Percentiles rank a stretch among this genome's conserved stretches.
Conservation (phyloP, 2,113 vertebrate genomes). For the Neotoma lepida region DNA sequence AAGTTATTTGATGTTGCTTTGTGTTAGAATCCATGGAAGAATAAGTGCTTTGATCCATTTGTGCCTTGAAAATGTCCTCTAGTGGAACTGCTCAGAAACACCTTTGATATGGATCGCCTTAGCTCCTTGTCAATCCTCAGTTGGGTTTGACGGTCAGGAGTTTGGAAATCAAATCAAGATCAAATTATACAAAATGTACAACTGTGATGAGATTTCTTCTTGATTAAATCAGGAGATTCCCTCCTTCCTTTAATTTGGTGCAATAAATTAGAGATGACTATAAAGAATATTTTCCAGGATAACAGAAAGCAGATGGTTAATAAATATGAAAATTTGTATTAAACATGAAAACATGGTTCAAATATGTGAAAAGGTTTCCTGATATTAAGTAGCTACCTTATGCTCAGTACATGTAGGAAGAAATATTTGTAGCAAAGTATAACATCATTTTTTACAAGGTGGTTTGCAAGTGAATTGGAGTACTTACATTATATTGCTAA, state of each 20-base stretch:
- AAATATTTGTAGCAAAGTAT: not conserved
- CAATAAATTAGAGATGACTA: not conserved
- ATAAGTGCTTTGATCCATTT: conserved; percentile 70
- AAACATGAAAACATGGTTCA: not conserved
- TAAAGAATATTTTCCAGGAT: not conserved
- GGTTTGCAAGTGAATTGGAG: not conserved
- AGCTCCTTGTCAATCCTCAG: conserved; percentile 37
- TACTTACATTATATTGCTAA: not conserved
- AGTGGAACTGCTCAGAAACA: conserved; percentile 56
- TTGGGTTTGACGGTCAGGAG: not conserved
- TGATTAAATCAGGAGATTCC: not conserved
- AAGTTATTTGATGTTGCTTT: conserved; percentile 73
- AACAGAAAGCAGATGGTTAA: not conserved
- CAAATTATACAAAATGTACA: not conserved
- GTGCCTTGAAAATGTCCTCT: conserved; percentile 72
- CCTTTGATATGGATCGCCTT: conserved; percentile 63
- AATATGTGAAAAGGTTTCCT: not conserved
- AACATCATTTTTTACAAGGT: not conserved
- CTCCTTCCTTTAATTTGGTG: not conserved
- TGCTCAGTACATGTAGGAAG: not conserved
- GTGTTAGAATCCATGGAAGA: conserved; percentile 63
- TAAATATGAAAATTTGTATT: not conserved
- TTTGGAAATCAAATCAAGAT: not conserved
- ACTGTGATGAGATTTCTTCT: not conserved
- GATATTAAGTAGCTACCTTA: not conserved